Percentiles rank a stretch among this genome's conserved stretches.
phyloP scores from a whole-genome alignment of 2,888 invertebrate species.

The Tigriopus californicus region DNA sequence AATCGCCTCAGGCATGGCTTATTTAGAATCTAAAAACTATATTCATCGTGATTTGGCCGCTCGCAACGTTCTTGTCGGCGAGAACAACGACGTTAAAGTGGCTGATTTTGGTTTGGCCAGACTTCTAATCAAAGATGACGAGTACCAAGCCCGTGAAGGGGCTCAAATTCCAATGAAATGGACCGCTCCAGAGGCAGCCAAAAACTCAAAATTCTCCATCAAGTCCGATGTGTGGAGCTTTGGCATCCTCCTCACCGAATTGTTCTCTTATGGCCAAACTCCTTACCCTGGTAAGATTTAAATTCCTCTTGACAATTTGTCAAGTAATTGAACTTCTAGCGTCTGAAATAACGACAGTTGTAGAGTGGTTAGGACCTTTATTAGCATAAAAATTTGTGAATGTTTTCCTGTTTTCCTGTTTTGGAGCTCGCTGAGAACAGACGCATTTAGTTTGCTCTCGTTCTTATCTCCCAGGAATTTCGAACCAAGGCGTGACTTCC shows the following conservation, averaged over 20 bases:
- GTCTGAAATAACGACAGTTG: background rate
- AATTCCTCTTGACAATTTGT: background rate
- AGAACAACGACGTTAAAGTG: constrained; percentile 77
- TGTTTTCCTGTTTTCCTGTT: no score
- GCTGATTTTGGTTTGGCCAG: constrained; percentile 97
- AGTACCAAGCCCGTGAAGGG: constrained; percentile 37
- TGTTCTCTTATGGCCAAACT: constrained; percentile 36
- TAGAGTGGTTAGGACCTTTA: background rate
- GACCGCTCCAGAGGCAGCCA: constrained; percentile 99
- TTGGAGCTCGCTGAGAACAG: no score
- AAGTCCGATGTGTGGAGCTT: constrained; percentile 41
- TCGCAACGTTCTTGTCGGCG: constrained; percentile 88
- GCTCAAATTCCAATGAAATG: constrained; percentile 85
- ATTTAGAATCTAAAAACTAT: constrained; percentile 95
- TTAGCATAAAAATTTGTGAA: no score
- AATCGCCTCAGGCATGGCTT: constrained; percentile 98
- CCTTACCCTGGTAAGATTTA: constrained; percentile 49
- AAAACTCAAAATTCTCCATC: constrained; percentile 57
- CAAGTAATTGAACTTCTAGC: background rate
- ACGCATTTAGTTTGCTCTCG: no score
- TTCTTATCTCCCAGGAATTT: no score
- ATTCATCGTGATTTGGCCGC: constrained; percentile 97
- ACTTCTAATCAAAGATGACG: constrained; percentile 49
- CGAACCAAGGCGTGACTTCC: no score
- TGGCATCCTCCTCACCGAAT: constrained; percentile 37